Percentiles rank a stretch among this genome's conserved stretches.
Evolutionary conservation across 2,888 invertebrate species (phyloP).

Genomic region (Amphimallon solstitiale): DNA sequence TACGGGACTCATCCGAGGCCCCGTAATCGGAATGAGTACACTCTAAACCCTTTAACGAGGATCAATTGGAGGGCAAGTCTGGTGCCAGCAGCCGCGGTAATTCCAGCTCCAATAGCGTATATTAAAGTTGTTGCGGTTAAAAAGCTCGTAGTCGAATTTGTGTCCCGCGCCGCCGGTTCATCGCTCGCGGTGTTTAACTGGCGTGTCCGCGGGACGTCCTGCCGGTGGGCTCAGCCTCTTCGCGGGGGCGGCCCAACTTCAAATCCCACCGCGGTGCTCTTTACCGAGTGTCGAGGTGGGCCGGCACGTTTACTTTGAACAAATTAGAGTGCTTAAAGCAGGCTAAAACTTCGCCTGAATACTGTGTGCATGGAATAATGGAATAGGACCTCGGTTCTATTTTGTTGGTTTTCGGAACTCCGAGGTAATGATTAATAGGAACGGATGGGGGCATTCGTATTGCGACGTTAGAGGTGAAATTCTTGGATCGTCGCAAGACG

Average conservation of each 20-base stretch:
- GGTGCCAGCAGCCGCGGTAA: slow-evolving; percentile 75
- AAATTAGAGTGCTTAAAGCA: slow-evolving; percentile 75
- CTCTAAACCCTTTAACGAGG: too few relatives aligned
- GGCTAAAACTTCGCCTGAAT: slow-evolving; percentile 62
- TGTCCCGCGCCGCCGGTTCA: slow-evolving; percentile 54
- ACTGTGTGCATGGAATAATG: slow-evolving; percentile 72
- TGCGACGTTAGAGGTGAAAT: slow-evolving; percentile 70
- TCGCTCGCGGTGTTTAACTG: slow-evolving; percentile 47
- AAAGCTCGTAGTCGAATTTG: slow-evolving; percentile 60
- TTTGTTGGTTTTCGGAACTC: slow-evolving; percentile 71
- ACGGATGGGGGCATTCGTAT: slow-evolving; percentile 68
- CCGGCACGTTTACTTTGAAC: slow-evolving; percentile 76
- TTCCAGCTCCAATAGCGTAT: slow-evolving; percentile 76
- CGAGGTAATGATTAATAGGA: slow-evolving; percentile 69
- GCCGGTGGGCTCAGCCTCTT: slow-evolving; percentile 56
- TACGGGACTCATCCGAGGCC: not conserved
- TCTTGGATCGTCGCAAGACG: slow-evolving; percentile 68
- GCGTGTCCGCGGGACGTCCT: slow-evolving; percentile 52
- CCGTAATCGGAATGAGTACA: not conserved
- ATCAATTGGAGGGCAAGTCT: too few relatives aligned
- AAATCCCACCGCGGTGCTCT: too few relatives aligned
- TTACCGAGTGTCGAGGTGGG: too few relatives aligned
- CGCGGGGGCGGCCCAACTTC: slow-evolving; percentile 59
- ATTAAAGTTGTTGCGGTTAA: slow-evolving; percentile 75
- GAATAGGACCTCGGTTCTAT: slow-evolving; percentile 71